Evolutionary conservation across 2,888 invertebrate species (phyloP).

Genomic region (Pantelozetes paolii): DNA sequence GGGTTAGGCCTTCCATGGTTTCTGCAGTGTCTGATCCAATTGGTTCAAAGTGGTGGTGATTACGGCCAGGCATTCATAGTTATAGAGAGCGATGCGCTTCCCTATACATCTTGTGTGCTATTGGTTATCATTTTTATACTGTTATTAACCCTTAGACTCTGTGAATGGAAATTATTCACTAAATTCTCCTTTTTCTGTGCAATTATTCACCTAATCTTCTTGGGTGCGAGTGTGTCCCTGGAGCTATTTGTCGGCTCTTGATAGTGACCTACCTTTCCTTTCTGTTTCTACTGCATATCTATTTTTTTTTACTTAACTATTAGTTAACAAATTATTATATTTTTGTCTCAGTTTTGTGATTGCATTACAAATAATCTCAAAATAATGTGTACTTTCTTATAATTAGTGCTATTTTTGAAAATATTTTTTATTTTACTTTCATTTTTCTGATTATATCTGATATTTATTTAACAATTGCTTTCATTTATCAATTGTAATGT

Average conservation of each 20-base stretch:
- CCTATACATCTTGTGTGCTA: conserved; percentile 73
- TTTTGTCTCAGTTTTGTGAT: background rate
- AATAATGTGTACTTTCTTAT: too few species aligned
- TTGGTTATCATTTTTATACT: conserved; percentile 68
- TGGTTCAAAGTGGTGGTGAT: conserved; percentile 11
- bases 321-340: background rate
- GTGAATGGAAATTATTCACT: conserved; percentile 55
- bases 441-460: too few species aligned
- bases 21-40: conserved; percentile 26
- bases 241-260: conserved; percentile 29
- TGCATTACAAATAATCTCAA: too few species aligned
- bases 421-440: too few species aligned
- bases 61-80: conserved; percentile 54
- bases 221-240: conserved; percentile 17
- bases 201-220: conserved; percentile 29
- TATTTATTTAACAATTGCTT: too few species aligned
- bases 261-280: background rate
- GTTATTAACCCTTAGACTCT: conserved; percentile 64
- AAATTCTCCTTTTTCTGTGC: conserved; percentile 34
- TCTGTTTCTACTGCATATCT: too few species aligned
- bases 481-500: too few species aligned
- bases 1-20: conserved; percentile 40
- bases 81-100: conserved; percentile 73
- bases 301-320: too few species aligned
- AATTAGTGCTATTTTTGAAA: too few species aligned